Evolutionary conservation across 2,797 vertebrate species (phyloP).

Genomic region (Gadopsis marmoratus): DNA sequence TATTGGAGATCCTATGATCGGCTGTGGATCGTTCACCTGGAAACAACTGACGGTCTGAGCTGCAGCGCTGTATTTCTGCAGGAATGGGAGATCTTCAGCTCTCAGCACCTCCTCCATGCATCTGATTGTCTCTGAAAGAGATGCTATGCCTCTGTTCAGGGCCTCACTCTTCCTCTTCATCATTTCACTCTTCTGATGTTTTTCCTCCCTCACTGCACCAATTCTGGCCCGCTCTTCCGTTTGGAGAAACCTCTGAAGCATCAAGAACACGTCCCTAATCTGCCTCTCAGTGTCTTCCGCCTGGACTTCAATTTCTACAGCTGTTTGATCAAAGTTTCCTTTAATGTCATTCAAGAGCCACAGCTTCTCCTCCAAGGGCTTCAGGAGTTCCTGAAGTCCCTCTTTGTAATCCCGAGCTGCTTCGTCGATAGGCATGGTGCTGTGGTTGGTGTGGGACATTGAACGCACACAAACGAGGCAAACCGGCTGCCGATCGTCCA

Average conservation of each 20-base stretch:
- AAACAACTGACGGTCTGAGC: background rate
- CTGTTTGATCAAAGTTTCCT: constrained; percentile 15
- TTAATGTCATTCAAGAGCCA: background rate
- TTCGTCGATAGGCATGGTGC: background rate
- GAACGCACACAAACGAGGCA: constrained; percentile 13
- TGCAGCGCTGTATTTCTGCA: background rate
- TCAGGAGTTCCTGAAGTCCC: background rate
- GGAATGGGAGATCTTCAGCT: constrained; percentile 4
- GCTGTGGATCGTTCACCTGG: background rate
- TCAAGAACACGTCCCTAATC: background rate
- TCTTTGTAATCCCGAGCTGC: background rate
- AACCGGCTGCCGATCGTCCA: background rate
- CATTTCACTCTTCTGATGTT: background rate
- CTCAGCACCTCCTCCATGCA: background rate
- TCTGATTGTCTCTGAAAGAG: background rate
- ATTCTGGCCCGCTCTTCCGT: background rate
- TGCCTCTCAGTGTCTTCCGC: background rate
- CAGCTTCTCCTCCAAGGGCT: background rate
- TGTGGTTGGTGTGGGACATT: constrained; percentile 3
- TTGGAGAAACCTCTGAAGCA: background rate
- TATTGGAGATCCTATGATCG: background rate
- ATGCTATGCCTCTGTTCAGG: background rate
- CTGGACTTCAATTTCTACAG: constrained; percentile 11
- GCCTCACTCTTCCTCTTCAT: background rate
- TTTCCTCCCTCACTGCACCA: background rate